Conservation (phyloP, 2,797 vertebrate species). For the Anas bernieri region DNA sequence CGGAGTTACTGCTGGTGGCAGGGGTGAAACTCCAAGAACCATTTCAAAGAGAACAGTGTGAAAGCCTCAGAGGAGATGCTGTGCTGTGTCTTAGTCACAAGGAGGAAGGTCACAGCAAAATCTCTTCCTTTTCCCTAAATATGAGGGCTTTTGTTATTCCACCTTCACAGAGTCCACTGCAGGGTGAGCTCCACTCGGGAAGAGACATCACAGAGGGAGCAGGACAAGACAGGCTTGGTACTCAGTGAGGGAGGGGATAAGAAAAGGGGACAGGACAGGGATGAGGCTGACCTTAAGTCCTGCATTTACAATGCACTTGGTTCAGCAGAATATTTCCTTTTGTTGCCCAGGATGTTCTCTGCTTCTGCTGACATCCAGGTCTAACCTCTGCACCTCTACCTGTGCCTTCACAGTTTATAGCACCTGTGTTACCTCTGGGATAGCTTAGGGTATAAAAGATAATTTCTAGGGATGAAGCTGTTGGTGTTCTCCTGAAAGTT, state of each 20-base stretch:
- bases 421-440: neutral
- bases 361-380: neutral
- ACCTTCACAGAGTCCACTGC: neutral
- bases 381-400: neutral
- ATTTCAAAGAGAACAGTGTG: constrained; percentile 2
- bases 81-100: neutral
- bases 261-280: neutral
- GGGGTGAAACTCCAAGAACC: constrained; percentile 27
- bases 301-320: neutral
- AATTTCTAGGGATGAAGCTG: neutral
- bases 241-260: neutral
- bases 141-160: constrained; percentile 9
- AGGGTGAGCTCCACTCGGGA: neutral
- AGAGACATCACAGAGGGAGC: neutral
- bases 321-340: neutral
- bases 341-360: neutral
- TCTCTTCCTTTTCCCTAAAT: constrained; percentile 9
- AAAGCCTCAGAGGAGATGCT: constrained; percentile 13
- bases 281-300: neutral
- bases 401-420: neutral
- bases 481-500: neutral
- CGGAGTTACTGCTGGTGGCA: neutral
- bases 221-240: neutral
- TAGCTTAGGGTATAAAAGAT: neutral
- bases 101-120: constrained; percentile 18